Conservation (phyloP, 2,888 invertebrate genomes). For the Ceriagrion tenellum region DNA sequence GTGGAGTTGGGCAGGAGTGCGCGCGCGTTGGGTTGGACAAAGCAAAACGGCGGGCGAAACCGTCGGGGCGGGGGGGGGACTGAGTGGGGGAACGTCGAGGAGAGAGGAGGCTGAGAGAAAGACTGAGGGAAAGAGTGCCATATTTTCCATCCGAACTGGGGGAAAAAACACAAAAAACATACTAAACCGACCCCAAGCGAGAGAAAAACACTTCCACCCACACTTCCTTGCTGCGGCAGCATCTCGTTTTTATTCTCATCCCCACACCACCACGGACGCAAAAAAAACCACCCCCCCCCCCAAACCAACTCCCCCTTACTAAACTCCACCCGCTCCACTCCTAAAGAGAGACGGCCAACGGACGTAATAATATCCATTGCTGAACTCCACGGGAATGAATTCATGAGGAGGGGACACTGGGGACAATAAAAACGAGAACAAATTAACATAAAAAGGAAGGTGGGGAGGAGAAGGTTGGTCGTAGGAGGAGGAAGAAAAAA, state of each 20-base stretch:
- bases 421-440: conserved; percentile 8
- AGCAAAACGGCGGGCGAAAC: background rate
- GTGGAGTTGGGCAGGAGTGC: background rate
- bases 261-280: background rate
- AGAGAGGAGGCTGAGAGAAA: background rate
- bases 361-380: conserved; percentile 47
- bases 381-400: conserved; percentile 20
- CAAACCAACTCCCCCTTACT: background rate
- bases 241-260: conserved; percentile 5
- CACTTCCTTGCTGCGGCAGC: conserved; percentile 21
- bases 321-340: background rate
- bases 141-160: conserved; percentile 25
- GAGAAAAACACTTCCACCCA: conserved; percentile 39
- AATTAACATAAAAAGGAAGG: conserved; percentile 11
- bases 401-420: background rate
- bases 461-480: background rate
- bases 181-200: conserved; percentile 21
- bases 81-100: background rate
- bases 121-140: conserved; percentile 10
- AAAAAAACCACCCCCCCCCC: background rate
- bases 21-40: background rate
- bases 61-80: too few species aligned
- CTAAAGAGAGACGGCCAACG: background rate
- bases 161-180: background rate
- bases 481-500: background rate